Percentiles rank a stretch among this genome's conserved stretches.
Conservation (phyloP, 1,140 invertebrate genomes). For the Rhizoglyphus robini region DNA sequence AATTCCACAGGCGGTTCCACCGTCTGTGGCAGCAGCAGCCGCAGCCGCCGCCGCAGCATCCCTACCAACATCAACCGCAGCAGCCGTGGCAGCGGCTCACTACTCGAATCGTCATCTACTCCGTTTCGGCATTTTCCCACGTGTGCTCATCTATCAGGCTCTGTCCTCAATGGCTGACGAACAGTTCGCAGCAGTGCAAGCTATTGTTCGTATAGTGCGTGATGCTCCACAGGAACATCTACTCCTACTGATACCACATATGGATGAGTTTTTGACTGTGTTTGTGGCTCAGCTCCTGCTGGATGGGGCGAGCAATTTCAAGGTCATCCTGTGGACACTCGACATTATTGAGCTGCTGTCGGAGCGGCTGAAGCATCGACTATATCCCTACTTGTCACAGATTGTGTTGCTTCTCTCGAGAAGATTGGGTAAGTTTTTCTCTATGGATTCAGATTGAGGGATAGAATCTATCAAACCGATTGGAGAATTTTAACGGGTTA, state of each 20-base stretch:
- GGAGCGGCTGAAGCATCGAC: not conserved
- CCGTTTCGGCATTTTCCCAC: slow-evolving; percentile 21
- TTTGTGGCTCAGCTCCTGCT: slow-evolving; percentile 39
- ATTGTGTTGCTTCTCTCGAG: slow-evolving; percentile 38
- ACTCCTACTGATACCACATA: slow-evolving; percentile 42
- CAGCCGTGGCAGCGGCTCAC: not conserved
- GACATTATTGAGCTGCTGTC: slow-evolving; percentile 40
- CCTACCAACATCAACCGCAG: not conserved
- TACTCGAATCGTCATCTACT: not conserved
- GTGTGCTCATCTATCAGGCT: not conserved
- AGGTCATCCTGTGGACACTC: slow-evolving; percentile 43
- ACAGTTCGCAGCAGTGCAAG: slow-evolving; percentile 12
- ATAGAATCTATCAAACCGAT: no score
- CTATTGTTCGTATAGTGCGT: slow-evolving; percentile 13
- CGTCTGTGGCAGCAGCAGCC: not conserved
- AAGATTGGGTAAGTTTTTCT: slow-evolving; percentile 32
- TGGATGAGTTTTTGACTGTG: slow-evolving; percentile 46
- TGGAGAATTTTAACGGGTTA: no score
- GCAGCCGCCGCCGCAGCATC: not conserved
- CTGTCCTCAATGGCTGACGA: not conserved
- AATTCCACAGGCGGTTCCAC: not conserved
- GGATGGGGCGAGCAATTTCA: slow-evolving; percentile 42
- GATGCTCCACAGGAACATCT: slow-evolving; percentile 31
- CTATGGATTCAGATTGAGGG: not conserved
- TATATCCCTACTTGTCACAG: not conserved